phyloP scores from a whole-genome alignment of 2,113 vertebrate species.

The Stigmatopora nigra region DNA sequence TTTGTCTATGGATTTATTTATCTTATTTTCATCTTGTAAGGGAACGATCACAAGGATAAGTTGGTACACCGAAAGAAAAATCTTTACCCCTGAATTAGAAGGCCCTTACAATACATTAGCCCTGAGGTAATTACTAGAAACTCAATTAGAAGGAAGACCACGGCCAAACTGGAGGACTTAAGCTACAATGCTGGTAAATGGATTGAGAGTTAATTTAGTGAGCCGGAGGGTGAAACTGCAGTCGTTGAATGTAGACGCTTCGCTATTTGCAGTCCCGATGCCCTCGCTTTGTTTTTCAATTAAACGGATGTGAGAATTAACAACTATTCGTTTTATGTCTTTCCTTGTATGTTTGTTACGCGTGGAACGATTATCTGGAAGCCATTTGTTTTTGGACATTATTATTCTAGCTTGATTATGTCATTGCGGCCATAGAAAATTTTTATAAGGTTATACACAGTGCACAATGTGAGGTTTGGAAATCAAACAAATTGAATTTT shows the following conservation, averaged over 20 bases:
- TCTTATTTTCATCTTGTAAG: constrained; percentile 19
- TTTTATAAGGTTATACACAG: too few relatives aligned
- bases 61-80: constrained; percentile 62
- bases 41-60: constrained; percentile 34
- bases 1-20: constrained; percentile 11
- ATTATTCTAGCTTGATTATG: constrained; percentile 21
- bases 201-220: constrained; percentile 66
- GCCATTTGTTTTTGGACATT: constrained; percentile 26
- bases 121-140: constrained; percentile 70
- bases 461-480: neutral
- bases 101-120: constrained; percentile 71
- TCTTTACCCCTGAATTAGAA: constrained; percentile 71
- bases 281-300: constrained; percentile 41
- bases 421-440: too few relatives aligned
- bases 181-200: constrained; percentile 61
- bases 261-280: neutral
- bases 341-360: constrained; percentile 14
- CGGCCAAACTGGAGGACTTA: constrained; percentile 65
- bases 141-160: constrained; percentile 69
- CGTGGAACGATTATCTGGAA: constrained; percentile 21
- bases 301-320: constrained; percentile 32
- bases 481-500: neutral
- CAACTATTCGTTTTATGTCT: constrained; percentile 9
- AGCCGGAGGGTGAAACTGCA: constrained; percentile 67
- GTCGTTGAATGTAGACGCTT: constrained; percentile 34